phyloP scores from a whole-genome alignment of 37 sponge, comb jelly and placozoan genomes.

The Chondrilla cf. caribensis region DNA sequence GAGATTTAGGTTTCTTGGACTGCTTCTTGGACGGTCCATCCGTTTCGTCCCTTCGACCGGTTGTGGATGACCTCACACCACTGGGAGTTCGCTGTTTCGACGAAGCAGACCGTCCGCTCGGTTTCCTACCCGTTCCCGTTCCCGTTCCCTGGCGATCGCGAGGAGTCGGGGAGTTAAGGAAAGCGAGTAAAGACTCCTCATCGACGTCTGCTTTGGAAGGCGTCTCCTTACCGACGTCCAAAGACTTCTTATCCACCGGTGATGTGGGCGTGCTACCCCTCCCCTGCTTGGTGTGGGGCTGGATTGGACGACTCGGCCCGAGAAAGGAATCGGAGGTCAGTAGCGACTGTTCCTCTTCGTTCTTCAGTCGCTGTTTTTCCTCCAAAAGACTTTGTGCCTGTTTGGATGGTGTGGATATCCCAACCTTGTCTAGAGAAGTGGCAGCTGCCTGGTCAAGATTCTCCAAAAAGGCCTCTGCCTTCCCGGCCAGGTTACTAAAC shows the following conservation, averaged over 20 bases:
- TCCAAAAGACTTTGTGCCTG: background rate
- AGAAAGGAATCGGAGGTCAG: background rate
- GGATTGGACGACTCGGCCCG: background rate
- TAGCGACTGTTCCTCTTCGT: background rate
- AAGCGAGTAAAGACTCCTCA: slow-evolving; percentile 49
- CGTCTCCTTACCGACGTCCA: no score
- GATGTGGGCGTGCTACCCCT: no score
- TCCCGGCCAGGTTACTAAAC: slow-evolving; percentile 68
- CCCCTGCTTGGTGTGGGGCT: background rate
- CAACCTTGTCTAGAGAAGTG: slow-evolving; percentile 40
- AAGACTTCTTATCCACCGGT: no score
- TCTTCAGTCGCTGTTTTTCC: background rate
- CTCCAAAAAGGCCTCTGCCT: slow-evolving; percentile 77
- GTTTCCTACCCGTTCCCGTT: no score
- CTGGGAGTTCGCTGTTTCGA: no score
- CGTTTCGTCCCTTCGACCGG: no score
- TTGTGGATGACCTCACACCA: no score
- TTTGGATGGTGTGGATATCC: slow-evolving; percentile 2
- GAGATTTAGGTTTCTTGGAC: no score
- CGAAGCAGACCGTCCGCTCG: no score
- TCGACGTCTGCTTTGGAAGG: background rate
- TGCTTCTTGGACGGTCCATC: no score
- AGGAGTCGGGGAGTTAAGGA: slow-evolving; percentile 48
- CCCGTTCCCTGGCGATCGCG: no score
- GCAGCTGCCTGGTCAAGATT: slow-evolving; percentile 75